phyloP scores from a whole-genome alignment of 2,797 vertebrate genomes.

The Tadarida brasiliensis region DNA sequence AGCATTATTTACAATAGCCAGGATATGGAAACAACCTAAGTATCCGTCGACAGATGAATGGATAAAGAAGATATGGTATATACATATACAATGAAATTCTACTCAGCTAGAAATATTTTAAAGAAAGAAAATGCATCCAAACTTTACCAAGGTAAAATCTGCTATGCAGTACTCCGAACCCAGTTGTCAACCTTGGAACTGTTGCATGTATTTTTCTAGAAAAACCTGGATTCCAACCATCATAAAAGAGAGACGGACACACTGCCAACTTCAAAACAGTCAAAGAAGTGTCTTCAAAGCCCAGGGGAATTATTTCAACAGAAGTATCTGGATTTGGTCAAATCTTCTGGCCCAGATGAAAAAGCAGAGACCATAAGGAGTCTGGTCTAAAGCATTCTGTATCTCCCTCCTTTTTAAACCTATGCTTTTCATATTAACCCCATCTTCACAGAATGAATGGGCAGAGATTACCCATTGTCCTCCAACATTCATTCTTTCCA shows the following conservation, averaged over 20 bases:
- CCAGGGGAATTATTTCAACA: neutral
- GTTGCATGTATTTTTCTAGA: neutral
- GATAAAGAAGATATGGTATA: no score
- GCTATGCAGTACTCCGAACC: neutral
- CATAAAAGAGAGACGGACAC: neutral
- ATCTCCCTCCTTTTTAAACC: neutral
- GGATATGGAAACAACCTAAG: neutral
- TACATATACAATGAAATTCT: neutral
- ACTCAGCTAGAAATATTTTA: conserved; percentile 23
- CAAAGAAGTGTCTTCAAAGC: neutral
- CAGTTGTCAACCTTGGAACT: neutral
- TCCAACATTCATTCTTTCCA: neutral
- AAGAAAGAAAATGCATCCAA: conserved; percentile 7
- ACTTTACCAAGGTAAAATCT: neutral
- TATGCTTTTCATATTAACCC: neutral
- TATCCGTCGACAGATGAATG: no score
- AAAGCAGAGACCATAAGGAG: neutral
- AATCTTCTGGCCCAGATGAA: neutral
- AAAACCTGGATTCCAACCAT: neutral
- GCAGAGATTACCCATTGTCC: neutral
- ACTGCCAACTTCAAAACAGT: neutral
- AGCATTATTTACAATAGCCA: neutral
- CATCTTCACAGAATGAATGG: neutral
- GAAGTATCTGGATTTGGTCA: neutral
- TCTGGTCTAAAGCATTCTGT: neutral